phyloP scores from a whole-genome alignment of 2,113 vertebrate genomes.

The Eolophus roseicapilla region DNA sequence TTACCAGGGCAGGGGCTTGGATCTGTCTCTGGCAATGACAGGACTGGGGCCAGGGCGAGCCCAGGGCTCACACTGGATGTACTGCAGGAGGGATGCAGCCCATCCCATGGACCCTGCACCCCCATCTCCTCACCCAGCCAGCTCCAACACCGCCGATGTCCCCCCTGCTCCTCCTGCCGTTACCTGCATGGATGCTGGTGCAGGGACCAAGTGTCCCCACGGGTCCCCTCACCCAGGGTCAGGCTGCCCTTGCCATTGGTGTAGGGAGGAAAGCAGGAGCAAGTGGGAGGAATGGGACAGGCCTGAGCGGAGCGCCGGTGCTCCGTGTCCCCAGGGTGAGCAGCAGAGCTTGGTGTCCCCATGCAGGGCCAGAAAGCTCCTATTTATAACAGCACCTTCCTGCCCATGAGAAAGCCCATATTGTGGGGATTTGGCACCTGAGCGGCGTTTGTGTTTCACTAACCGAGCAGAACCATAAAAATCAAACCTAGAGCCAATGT shows the following conservation, averaged over 20 bases:
- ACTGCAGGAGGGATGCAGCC: not conserved
- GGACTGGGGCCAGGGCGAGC: not conserved
- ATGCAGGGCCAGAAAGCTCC: slow-evolving; percentile 37
- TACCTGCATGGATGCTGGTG: slow-evolving; percentile 41
- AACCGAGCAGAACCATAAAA: slow-evolving; percentile 57
- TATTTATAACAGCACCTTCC: slow-evolving; percentile 46
- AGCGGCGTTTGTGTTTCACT: slow-evolving; percentile 41
- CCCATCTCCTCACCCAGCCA: not conserved
- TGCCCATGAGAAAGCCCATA: slow-evolving; percentile 1
- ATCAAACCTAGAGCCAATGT: not conserved
- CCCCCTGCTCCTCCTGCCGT: not conserved
- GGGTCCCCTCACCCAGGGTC: slow-evolving; percentile 20
- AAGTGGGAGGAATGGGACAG: not conserved
- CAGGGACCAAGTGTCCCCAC: not conserved
- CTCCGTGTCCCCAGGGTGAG: slow-evolving; percentile 20
- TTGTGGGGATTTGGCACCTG: slow-evolving; percentile 39
- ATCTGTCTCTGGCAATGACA: not conserved
- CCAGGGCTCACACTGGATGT: accelerated
- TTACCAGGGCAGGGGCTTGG: not conserved
- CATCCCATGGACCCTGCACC: not conserved
- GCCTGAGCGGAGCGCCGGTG: not conserved
- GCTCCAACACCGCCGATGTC: not conserved
- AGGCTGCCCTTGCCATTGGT: slow-evolving; percentile 34
- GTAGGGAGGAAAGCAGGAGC: not conserved
- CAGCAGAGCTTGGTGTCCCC: slow-evolving; percentile 70